Evolutionary conservation across 2,888 invertebrate genomes (phyloP).

Genomic region (Cosmia pyralina): DNA sequence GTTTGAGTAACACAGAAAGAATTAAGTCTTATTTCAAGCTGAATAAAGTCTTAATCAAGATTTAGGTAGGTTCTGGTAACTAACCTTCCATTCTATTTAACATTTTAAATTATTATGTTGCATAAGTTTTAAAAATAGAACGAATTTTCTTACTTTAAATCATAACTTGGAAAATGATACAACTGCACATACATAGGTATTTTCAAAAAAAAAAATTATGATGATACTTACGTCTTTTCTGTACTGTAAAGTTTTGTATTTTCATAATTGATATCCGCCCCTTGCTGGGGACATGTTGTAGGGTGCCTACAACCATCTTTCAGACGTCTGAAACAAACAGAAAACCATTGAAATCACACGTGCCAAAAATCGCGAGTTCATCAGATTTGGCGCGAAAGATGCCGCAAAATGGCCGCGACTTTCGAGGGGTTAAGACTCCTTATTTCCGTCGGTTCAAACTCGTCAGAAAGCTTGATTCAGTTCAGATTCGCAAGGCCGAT

Average conservation of each 20-base stretch:
- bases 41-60: neutral
- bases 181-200: neutral
- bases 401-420: too few relatives aligned
- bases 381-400: too few relatives aligned
- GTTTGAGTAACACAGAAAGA: neutral
- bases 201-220: neutral
- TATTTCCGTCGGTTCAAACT: too few relatives aligned
- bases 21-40: neutral
- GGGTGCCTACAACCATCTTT: slow-evolving; percentile 81
- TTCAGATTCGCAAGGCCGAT: too few relatives aligned
- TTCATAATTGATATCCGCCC: slow-evolving; percentile 84
- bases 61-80: neutral
- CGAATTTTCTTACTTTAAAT: neutral
- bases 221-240: slow-evolving; percentile 80
- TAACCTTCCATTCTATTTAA: neutral
- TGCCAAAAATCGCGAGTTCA: too few relatives aligned
- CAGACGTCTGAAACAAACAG: slow-evolving; percentile 76
- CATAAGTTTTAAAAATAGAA: neutral
- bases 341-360: neutral
- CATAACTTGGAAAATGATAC: neutral
- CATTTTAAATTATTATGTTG: slow-evolving; percentile 7
- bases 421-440: too few relatives aligned
- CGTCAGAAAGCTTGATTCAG: too few relatives aligned
- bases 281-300: slow-evolving; percentile 83
- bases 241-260: slow-evolving; percentile 83